Evolutionary conservation across 2,888 invertebrate genomes (phyloP).

Genomic region (Macropis europaea): DNA sequence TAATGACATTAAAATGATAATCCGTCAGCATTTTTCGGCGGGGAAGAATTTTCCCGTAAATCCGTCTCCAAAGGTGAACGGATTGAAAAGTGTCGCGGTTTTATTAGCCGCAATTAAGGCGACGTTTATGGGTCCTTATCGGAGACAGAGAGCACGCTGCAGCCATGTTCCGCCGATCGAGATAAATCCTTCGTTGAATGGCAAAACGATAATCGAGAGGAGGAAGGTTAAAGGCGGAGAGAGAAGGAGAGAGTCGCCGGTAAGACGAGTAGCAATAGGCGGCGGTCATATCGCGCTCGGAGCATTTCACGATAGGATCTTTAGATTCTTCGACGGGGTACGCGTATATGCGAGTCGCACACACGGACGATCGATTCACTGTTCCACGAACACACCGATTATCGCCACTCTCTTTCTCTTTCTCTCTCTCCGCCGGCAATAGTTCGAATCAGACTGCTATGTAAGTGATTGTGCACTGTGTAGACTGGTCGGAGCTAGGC

Average conservation of each 20-base stretch:
- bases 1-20: too few relatives aligned
- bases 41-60: neutral
- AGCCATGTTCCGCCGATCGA: conserved; percentile 57
- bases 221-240: neutral
- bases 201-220: conserved; percentile 59
- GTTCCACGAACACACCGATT: conserved; percentile 43
- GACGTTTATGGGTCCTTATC: conserved; percentile 40
- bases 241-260: conserved; percentile 30
- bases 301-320: conserved; percentile 72
- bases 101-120: conserved; percentile 46
- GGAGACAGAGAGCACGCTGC: conserved; percentile 13
- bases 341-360: conserved; percentile 35
- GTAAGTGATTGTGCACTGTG: conserved; percentile 35
- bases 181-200: conserved; percentile 63
- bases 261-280: conserved; percentile 76
- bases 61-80: neutral
- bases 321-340: conserved; percentile 55
- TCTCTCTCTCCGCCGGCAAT: neutral
- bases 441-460: conserved; percentile 31
- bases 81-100: conserved; percentile 15
- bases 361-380: conserved; percentile 26
- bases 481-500: conserved; percentile 3
- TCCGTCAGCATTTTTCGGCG: neutral
- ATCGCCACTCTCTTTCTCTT: conserved; percentile 32
- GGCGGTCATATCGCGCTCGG: conserved; percentile 73